Base-by-base conservation (phyloP, 2,113 vertebrate species). In the Sturnira hondurensis region DNA sequence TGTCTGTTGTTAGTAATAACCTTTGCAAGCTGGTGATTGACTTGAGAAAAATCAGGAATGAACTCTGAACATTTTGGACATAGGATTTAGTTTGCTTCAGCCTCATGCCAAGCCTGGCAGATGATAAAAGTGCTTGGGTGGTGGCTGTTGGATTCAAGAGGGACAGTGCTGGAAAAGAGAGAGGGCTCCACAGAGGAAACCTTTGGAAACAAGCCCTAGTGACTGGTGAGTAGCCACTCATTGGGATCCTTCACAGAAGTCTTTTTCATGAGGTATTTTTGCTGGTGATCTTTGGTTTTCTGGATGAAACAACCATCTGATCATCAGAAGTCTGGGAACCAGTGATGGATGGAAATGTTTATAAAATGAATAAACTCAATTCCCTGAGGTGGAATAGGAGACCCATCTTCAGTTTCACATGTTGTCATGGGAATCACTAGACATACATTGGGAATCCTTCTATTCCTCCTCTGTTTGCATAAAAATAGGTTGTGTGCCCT, bases 201-300 rank as follows among this genome's bases (percentile, higher is more conserved):
- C 36, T 38, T 63, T 38, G 43, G 58, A 82, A 85, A 67, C 5
- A 45, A 47, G 22, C 38, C 6, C 58, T 58, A 38, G 43, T 31
- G 26, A 33, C 33, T 0, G 0, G 33, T 2, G 8, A 52, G 15
- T n/a, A 63, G 52, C 36, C 67, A 0, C n/a, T 70, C 38, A 9
- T 3, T 43, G 7, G 0, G 3, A 24, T 11, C n/a, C 50, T 43
- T 52, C n/a, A 10, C 47, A 43, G 36, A 41, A 38, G 58, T 61
- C 10, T 61, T 5, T 1, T 14, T 56, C 47, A 13, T 16, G 2
- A 10, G 54, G 28, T 24, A 74, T 78, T 77, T 1, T 70, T 54
- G 38, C 24, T 8, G 1, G 24, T 1, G 0, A 36, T 61, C 43
- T 54, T 78, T 0, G 0, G 20, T 50, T 71, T 86, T 74, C 89